Evolutionary conservation across 2,113 vertebrate genomes (phyloP).

Genomic region (Dasypus novemcinctus): DNA sequence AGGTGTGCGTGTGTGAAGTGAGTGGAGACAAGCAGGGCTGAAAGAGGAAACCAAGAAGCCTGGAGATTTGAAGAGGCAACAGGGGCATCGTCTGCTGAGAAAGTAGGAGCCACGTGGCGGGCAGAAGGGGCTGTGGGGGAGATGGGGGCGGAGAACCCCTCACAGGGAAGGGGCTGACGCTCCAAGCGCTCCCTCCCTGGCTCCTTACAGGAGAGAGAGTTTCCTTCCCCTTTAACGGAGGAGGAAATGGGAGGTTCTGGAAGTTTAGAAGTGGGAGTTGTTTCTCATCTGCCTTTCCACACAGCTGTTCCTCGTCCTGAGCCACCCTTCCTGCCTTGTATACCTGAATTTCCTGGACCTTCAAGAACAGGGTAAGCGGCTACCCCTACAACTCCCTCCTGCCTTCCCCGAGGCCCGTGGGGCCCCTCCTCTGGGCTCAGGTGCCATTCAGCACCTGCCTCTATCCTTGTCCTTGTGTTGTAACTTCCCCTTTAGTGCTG

Average conservation of each 20-base stretch:
- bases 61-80: neutral
- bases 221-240: no score
- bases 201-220: neutral
- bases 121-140: accelerated
- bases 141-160: neutral
- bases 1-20: neutral
- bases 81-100: neutral
- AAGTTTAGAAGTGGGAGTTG: neutral
- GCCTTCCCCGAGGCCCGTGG: neutral
- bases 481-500: neutral
- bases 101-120: neutral
- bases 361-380: neutral
- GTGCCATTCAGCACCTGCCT: no score
- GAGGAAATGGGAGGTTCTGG: neutral
- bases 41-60: neutral
- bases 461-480: no score
- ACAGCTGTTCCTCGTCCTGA: neutral
- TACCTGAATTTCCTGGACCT: neutral
- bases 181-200: accelerated
- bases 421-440: neutral
- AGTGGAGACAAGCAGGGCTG: neutral
- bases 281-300: neutral
- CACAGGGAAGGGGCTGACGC: neutral
- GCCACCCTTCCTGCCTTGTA: no score
- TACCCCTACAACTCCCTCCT: neutral